Evolutionary conservation across 2,797 vertebrate species (phyloP), one percentile per base, ranked within the genome.

Genomic region (Sebastes goodei): DNA sequence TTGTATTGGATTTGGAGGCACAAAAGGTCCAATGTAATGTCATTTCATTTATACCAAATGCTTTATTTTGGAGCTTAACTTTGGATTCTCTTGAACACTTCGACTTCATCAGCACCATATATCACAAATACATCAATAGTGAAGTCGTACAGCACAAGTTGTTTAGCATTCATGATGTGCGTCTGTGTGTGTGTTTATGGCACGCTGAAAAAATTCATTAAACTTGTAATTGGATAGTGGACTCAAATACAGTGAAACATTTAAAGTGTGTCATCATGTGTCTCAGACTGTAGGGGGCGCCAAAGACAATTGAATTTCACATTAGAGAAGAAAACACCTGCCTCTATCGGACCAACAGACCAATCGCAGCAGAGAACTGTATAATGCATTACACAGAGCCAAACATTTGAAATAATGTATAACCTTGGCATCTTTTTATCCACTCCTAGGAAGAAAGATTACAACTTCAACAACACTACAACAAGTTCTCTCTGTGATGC

Each of bases 231-330:
- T 60, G 15, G 27, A 21, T 38, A 27, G 21, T 38, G 23, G 4
- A 67, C 53, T 71, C 1, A 66, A 53, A 52, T 52, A 52, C n/a
- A 21, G 12, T 12, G 12, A 27, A 14, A n/a, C 12, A 17, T 56
- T 49, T 55, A 1, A 59, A 70, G 46, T 33, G 2, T 74, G 74
- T 71, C 17, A 20, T 76, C 7, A 5, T 25, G 9, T 11, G 8
- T 29, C 73, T 74, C 0, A 21, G 23, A 62, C 91, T 68, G 70
- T 49, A 21, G 86, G 64, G 60, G 90, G 89, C 81, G 35, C 63
- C 78, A 92, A 66, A 90, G 78, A 82, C 71, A 82, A 7, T 17
- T 59, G 0, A 29, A 83, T 82, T 49, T 65, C 14, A n/a, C 7
- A 17, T 27, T 6, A 29, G 15, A 32, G 25, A 30, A 4, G 6